These are phyloP conservation scores for Balanococcus diminutus DNA, from an alignment of 2,888 invertebrate species.

Conservation along the genomic window DNA sequence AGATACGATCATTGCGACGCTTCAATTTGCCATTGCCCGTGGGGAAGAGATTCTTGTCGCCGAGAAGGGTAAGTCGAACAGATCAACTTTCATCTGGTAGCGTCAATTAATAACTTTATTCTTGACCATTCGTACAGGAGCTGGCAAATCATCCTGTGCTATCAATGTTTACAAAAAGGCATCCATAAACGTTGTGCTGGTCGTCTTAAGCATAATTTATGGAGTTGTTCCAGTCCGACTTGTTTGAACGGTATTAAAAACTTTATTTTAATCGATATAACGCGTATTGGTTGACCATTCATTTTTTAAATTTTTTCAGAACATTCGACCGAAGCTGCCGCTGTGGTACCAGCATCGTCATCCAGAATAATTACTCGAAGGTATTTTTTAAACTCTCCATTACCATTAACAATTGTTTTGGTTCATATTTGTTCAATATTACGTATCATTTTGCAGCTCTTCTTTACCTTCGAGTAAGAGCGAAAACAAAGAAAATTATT, in stretches of 20 bases:
- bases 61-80: background rate
- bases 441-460: background rate
- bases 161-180: background rate
- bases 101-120: background rate
- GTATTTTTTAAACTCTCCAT: background rate
- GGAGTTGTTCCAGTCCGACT: background rate
- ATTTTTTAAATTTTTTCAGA: background rate
- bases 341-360: background rate
- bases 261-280: background rate
- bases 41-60: background rate
- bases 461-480: background rate
- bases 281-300: background rate
- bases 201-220: background rate
- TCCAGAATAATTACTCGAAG: background rate
- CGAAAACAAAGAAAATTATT: background rate
- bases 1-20: conserved; percentile 70
- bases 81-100: background rate
- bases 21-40: conserved; percentile 66
- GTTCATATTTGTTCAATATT: background rate
- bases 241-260: background rate
- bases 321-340: background rate
- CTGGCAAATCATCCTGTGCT: conserved; percentile 18
- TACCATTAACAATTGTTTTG: background rate
- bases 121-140: background rate
- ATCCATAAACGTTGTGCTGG: background rate